Percentiles rank a stretch among this genome's conserved stretches.
These are phyloP conservation scores for Catharus fuscescens DNA, from an alignment of 2,113 vertebrate genomes.

Conservation along the genomic window DNA sequence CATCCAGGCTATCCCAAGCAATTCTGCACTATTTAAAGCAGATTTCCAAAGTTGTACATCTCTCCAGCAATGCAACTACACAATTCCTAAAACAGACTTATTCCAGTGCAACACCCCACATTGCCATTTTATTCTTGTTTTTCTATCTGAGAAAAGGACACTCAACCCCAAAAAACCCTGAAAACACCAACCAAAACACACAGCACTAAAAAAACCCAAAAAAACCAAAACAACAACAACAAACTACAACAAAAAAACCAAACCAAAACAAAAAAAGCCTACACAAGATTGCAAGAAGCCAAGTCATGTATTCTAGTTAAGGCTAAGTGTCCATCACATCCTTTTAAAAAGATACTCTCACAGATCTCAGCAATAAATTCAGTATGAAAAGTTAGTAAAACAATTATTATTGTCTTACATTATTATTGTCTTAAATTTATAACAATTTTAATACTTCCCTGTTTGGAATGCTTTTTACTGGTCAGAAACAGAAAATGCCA, in stretches of 20 bases:
- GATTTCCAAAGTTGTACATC: not conserved
- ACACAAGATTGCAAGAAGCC: not conserved
- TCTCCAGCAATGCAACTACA: not conserved
- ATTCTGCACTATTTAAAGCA: not conserved
- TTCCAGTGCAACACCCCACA: not conserved
- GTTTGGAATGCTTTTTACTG: not conserved
- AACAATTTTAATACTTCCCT: not conserved
- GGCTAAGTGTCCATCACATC: not conserved
- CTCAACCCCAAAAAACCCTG: fast-evolving
- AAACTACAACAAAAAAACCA: not conserved
- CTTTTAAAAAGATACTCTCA: not conserved
- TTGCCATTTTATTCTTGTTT: not conserved
- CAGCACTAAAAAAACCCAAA: not conserved
- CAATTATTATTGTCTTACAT: not conserved
- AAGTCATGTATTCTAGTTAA: not conserved
- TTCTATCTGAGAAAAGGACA: not conserved
- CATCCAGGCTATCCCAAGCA: not conserved
- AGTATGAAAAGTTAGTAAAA: not conserved
- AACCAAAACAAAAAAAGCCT: not conserved
- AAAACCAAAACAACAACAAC: not conserved
- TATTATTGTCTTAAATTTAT: not conserved
- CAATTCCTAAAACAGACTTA: not conserved
- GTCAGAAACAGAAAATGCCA: not conserved
- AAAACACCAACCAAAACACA: not conserved
- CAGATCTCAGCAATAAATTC: not conserved